These are phyloP conservation scores for Sebastes steindachneri DNA, from an alignment of 2,797 vertebrate species.

Conservation along the genomic window DNA sequence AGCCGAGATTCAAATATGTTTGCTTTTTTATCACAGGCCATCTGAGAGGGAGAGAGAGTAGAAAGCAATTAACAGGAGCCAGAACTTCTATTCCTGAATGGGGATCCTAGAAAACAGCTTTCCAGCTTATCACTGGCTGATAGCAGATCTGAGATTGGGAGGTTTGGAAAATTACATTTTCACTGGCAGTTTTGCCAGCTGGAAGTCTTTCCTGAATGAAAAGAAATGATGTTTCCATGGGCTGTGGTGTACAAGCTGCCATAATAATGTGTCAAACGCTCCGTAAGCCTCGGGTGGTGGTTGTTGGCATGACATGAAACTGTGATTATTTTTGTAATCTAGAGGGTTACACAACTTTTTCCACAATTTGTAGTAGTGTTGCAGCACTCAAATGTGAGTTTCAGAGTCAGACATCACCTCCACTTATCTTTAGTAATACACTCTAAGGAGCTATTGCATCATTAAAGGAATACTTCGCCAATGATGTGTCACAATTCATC, in stretches of 20 bases:
- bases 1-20: conserved; percentile 35
- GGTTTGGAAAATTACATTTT: conserved; percentile 68
- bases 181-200: conserved; percentile 49
- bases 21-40: conserved; percentile 28
- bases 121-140: conserved; percentile 59
- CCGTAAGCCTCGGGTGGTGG: background rate
- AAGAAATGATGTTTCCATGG: conserved; percentile 28
- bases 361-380: background rate
- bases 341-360: background rate
- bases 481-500: background rate
- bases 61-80: conserved; percentile 54
- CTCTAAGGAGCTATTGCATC: background rate
- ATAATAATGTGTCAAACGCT: conserved; percentile 24
- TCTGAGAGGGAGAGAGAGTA: conserved; percentile 18
- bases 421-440: background rate
- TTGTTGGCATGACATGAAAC: background rate
- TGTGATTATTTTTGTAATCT: background rate
- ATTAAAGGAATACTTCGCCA: background rate
- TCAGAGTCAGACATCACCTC: background rate
- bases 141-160: conserved; percentile 54
- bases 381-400: background rate
- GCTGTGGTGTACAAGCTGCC: conserved; percentile 9
- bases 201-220: conserved; percentile 55
- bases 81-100: conserved; percentile 51
- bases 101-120: conserved; percentile 47